Base-by-base conservation (phyloP, 1,140 invertebrate species). In the Pomacea maculata region DNA sequence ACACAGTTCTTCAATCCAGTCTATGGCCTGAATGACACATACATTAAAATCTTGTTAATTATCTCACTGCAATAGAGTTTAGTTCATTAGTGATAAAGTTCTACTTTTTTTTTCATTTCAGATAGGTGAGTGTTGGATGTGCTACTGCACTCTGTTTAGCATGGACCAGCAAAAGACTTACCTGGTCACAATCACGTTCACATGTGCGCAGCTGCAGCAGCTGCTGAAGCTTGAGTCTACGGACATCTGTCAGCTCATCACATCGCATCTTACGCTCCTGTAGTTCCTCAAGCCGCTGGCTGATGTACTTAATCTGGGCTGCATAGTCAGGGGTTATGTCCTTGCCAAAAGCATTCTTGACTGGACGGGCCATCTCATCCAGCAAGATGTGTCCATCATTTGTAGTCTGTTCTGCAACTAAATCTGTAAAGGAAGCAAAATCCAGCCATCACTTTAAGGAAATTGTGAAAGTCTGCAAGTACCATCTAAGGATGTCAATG, bases 341-440 rank as follows among this genome's bases (percentile, higher is more conserved):
- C 82, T 94, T 92, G 34, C 95, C 95, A 77, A 95, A 91, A 0
- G 95, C 95, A 90, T 96, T 95, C 91, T 96, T 96, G 68, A 96
- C 93, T 15, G 95, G 95, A 92, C 95, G 94, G 12, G 95, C 95
- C 75, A 96, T 92, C 89, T 96, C 93, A 89, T 96, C 95, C 45
- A 95, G 94, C 55, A 96, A 90, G 86, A 95, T 95, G 89, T 96
- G 95, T 21, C 95, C 95, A 91, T 95, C 95, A 84, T 94, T 84
- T 70, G 89, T 71, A 29, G 88, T 87, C 77, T 88, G 81, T 52
- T 87, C 82, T 21, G 87, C 87, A 65, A 87, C 80, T 19, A 72
- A 29, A 79, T 89, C 90, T 91, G 81, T 17, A 86, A 67, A 55
- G 80, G 79, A 79, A 77, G 45, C 67, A 79, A 14, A 76, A 25